Evolutionary conservation across 1,140 invertebrate genomes (phyloP).

Genomic region (Lepidotrigona ventralis): DNA sequence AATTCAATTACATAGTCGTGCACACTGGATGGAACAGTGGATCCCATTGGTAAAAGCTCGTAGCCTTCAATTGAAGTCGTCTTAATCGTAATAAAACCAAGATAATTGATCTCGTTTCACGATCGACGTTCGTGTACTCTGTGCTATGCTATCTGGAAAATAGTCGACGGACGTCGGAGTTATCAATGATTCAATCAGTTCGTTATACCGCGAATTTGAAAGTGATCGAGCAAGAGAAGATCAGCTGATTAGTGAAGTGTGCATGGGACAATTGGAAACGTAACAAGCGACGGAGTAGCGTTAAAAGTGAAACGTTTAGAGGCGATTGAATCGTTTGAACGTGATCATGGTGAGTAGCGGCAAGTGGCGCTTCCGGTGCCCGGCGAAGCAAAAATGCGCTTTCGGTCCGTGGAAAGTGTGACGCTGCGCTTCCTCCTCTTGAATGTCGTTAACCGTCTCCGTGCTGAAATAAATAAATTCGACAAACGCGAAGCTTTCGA

Average conservation of each 20-base stretch:
- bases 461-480: not conserved
- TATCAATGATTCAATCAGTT: not conserved
- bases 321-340: conserved; percentile 27
- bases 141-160: not conserved
- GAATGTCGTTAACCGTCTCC: not conserved
- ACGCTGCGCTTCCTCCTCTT: not conserved
- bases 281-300: not conserved
- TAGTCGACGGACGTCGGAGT: not conserved
- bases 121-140: not conserved
- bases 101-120: not conserved
- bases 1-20: not conserved
- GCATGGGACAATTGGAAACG: not conserved
- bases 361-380: conserved; percentile 19
- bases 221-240: not conserved
- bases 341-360: conserved; percentile 18
- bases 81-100: not conserved
- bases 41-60: not conserved
- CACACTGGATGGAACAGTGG: not conserved
- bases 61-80: not conserved
- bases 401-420: not conserved
- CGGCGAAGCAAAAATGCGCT: not conserved
- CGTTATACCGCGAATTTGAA: conserved; percentile 14
- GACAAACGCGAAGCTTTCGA: not conserved
- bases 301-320: conserved; percentile 23
- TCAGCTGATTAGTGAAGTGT: conserved; percentile 9